These are phyloP conservation scores for Lanius collurio DNA, from an alignment of 2,113 vertebrate species.

Conservation along the genomic window DNA sequence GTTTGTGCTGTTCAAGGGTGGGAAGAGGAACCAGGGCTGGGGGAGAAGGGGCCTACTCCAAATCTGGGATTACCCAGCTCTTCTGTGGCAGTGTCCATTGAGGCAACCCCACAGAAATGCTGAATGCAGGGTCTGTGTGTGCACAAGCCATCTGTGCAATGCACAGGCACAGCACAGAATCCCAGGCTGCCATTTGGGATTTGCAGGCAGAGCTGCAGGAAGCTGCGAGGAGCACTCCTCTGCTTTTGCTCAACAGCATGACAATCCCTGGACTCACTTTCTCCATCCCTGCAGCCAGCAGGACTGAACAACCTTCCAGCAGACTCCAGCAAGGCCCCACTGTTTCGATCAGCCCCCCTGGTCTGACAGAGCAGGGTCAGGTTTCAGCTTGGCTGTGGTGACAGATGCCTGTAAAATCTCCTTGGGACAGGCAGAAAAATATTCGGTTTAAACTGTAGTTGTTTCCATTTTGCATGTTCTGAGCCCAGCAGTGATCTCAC, in stretches of 20 bases:
- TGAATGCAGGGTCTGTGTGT: rapidly evolving
- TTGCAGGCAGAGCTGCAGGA: conserved; percentile 17
- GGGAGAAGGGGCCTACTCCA: not conserved
- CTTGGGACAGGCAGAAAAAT: not conserved
- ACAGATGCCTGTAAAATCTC: conserved; percentile 32
- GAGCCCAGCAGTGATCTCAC: conserved; percentile 55
- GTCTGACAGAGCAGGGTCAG: not conserved
- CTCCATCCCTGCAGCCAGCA: not conserved
- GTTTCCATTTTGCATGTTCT: conserved; percentile 10
- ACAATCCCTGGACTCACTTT: conserved; percentile 24
- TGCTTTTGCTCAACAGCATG: conserved; percentile 32
- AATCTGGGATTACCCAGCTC: not conserved
- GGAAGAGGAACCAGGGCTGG: not conserved
- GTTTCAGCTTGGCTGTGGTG: conserved; percentile 1
- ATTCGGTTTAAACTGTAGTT: not conserved
- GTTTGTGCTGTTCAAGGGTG: not conserved
- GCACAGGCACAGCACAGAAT: not conserved
- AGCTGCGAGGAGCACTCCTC: not conserved
- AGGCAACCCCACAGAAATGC: not conserved
- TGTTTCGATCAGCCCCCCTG: not conserved
- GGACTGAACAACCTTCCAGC: not conserved
- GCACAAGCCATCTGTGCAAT: not conserved
- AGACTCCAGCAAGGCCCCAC: not conserved
- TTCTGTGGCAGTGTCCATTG: rapidly evolving
- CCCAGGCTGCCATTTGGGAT: not conserved